Base-by-base conservation (phyloP, 2,113 vertebrate species). In the Alosa alosa region DNA sequence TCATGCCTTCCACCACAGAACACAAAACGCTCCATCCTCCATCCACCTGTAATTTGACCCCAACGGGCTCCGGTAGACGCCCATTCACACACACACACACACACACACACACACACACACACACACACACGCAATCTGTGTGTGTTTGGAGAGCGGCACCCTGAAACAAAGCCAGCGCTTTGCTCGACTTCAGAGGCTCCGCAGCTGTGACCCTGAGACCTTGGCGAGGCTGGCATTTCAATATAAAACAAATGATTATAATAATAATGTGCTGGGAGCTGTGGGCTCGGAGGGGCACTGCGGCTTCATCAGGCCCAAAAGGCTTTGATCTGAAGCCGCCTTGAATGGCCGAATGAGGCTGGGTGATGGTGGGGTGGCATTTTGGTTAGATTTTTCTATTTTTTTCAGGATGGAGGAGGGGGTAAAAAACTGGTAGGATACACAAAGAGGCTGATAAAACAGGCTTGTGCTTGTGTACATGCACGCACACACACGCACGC, bases 171-270 rank as follows among this genome's bases (percentile, higher is more conserved):
- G 31, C 72, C 25, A 78, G 7, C 72, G 41, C 72, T 78, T 78
- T 3, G 31, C 25, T 15, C 31, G 36, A 78, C 72, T 78, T 78
- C 72, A 78, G 72, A 78, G 72, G 36, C 25, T 17, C 31, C 31
- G 3, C 72, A 78, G 25, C 72, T 78, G 72, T 78, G 72, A 36
- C 31, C 72, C 25, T 11, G 72, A 6, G 72, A 78, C 72, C 72
- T 41, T 15, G 72, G 31, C 11, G 72, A 39, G 4, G 31, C 72
- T 78, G 72, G 31, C 72, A 78, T 78, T 78, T 78, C 72, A 78
- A 78, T 78, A 78, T 78, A 78, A 78, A 78, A 78, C 72, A 78
- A 39, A 78, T 13, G 25, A 78, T 78, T 78, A 78, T 36, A 78
- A 78, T 78, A 78, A 78, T 78, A 78, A 78, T 39, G 25, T 78